Base-by-base conservation (phyloP, 1,140 invertebrate genomes). In the Limonius californicus region DNA sequence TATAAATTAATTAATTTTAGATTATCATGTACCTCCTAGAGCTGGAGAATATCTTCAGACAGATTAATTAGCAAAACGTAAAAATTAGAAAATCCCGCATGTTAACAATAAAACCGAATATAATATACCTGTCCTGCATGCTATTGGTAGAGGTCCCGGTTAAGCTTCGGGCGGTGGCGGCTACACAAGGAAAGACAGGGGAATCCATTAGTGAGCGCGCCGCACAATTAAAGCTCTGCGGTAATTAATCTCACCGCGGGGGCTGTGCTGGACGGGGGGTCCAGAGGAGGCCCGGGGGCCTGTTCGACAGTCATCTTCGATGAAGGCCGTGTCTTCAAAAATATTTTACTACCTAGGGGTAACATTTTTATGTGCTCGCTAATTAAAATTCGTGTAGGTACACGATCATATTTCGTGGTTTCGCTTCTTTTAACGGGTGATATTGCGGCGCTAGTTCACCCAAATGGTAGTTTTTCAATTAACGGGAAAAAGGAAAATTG, bases 231-330 rank as follows among this genome's bases (percentile, higher is more conserved):
- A 65, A 65, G 42, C 59, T 65, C 45, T 45, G 57, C 47, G 59
- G 59, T 62, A 65, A 65, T 65, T 65, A 65, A 65, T 65, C 63
- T 65, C 63, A 54, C 63, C 59, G 42, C 59, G 63, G 63, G 63
- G 59, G 35, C 20, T 14, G 45, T 50, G 15, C 45, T 19, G 8
- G 15, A 8, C 20, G 7, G 20, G 20, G 14, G 14, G 20, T 19
- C n/a, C 7, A 50, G 16, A 2, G 45, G 15, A 50, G 16, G 45
- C 7, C n/a, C 15, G 45, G 16, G 45, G 45, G 15, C 14, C 2
- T 50, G 45, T 50, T 50, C 45, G 16, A 21, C 14, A 50, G 45
- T 50, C 45, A 50, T 50, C 45, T 50, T 50, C 45, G 45, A 50
- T 50, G 16, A 50, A 16, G 20, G 45, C 16, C 14, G 2, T 50